Evolutionary conservation across 2,888 invertebrate species (phyloP).

Genomic region (Calephelis perditalis): DNA sequence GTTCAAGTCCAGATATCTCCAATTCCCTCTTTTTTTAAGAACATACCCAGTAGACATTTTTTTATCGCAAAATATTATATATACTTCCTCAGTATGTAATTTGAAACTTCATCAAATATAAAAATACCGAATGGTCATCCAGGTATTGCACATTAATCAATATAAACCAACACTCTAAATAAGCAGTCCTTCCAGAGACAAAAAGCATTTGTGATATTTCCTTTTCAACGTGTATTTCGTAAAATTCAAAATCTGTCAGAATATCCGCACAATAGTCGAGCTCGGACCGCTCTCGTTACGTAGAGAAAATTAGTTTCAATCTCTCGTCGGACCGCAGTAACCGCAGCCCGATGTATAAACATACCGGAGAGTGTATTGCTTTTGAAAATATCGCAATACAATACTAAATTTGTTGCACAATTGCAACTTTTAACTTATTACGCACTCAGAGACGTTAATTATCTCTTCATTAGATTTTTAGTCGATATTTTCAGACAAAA

Average conservation of each 20-base stretch:
- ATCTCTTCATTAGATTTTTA: no score
- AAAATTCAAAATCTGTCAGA: conserved; percentile 44
- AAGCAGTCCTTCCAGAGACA: conserved; percentile 13
- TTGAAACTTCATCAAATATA: no score
- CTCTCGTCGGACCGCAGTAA: conserved; percentile 46
- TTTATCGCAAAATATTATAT: no score
- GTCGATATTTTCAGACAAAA: no score
- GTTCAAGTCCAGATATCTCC: no score
- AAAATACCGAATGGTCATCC: no score
- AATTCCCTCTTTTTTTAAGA: no score
- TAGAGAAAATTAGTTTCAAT: conserved; percentile 67
- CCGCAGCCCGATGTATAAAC: conserved; percentile 48
- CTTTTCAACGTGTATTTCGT: conserved; percentile 31
- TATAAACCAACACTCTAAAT: background rate
- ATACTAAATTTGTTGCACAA: background rate
- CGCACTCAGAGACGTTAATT: no score
- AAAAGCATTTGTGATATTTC: conserved; percentile 25
- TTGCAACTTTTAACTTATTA: background rate
- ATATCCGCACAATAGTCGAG: conserved; percentile 38
- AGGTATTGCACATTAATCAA: background rate
- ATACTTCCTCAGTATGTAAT: no score
- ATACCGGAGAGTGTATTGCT: conserved; percentile 24
- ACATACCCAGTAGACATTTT: no score
- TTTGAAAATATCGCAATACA: conserved; percentile 21
- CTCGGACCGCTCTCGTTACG: conserved; percentile 46